Evolutionary conservation across 2,888 invertebrate genomes (phyloP).

Genomic region (Lasioglossum lativentre): DNA sequence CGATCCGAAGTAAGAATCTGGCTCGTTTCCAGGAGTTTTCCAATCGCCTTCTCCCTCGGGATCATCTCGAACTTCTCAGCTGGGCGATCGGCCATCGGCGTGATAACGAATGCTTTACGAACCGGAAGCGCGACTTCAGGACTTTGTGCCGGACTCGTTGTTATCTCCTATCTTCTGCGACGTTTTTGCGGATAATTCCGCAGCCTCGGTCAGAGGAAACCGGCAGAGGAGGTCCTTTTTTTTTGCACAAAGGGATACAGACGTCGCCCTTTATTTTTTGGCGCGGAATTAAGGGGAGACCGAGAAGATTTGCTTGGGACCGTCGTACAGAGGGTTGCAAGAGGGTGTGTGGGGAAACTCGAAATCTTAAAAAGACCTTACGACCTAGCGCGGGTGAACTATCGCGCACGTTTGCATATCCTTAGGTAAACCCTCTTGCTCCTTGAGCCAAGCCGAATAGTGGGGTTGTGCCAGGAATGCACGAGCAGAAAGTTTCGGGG

Average conservation of each 20-base stretch:
- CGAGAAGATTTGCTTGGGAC: conserved; percentile 2
- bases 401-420: conserved; percentile 72
- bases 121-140: conserved; percentile 37
- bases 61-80: conserved; percentile 45
- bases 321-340: not conserved
- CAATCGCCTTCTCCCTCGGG: conserved; percentile 54
- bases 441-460: conserved; percentile 69
- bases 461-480: conserved; percentile 77
- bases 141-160: conserved; percentile 3
- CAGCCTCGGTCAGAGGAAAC: not conserved
- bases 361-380: conserved; percentile 63
- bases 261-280: not conserved
- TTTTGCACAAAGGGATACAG: not conserved
- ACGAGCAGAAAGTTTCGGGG: conserved; percentile 75
- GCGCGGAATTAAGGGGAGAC: conserved; percentile 7
- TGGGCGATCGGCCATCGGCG: conserved; percentile 49
- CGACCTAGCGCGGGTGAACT: conserved; percentile 53
- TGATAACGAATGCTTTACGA: conserved; percentile 56
- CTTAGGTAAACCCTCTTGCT: conserved; percentile 69
- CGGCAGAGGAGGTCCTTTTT: not conserved
- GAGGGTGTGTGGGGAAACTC: not conserved
- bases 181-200: not conserved
- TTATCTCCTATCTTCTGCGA: conserved; percentile 18
- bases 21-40: conserved; percentile 67
- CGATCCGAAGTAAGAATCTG: conserved; percentile 62